Evolutionary conservation across 1,140 invertebrate species (phyloP), one percentile per base, ranked within the genome.

Genomic region (Drosophila nasuta): DNA sequence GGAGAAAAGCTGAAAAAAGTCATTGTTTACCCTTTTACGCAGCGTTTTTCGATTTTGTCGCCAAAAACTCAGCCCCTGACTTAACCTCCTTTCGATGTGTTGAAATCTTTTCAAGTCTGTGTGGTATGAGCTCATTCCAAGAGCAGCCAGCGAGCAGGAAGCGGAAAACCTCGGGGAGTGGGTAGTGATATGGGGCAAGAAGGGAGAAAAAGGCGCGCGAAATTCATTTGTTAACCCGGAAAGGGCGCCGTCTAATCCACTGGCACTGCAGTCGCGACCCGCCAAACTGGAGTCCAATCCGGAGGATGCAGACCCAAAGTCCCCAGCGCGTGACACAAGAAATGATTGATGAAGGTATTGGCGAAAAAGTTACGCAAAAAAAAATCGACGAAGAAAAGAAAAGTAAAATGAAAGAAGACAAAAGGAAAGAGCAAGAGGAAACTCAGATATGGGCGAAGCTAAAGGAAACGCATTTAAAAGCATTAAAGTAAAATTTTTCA

Each of bases 181-280:
- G 35, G 13, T 8, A 41, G n/a, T 13, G 30, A 7, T 10, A 25
- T 25, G 8, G 35, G 8, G 7, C 1, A 38, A 38, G n/a, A 10
- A 13, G 57, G 57, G 28, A 1, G 35, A 48, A 13, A 3, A 48
- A 15, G 43, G 13, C 82, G 71, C 82, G 82, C 82, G 82, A 82
- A 87, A 87, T 87, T 87, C 82, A 88, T 87, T 87, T 87, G 83
- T 87, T 87, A 87, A 88, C 80, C 79, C 82, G 83, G 80, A 87
- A 88, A 74, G 79, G 80, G 86, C 66, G 72, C 60, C 81, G 77
- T 86, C 83, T 87, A 88, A 88, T 87, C 83, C 82, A 87, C 79
- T 79, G 82, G 64, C 82, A 79, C 67, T 87, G 82, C 82, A 85
- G 69, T 79, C 81, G 81, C 73, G 74, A 77, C 69, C 77, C 77